Evolutionary conservation across 2,888 invertebrate species (phyloP), one percentile per base, ranked within the genome.

Genomic region (Seira ritae): DNA sequence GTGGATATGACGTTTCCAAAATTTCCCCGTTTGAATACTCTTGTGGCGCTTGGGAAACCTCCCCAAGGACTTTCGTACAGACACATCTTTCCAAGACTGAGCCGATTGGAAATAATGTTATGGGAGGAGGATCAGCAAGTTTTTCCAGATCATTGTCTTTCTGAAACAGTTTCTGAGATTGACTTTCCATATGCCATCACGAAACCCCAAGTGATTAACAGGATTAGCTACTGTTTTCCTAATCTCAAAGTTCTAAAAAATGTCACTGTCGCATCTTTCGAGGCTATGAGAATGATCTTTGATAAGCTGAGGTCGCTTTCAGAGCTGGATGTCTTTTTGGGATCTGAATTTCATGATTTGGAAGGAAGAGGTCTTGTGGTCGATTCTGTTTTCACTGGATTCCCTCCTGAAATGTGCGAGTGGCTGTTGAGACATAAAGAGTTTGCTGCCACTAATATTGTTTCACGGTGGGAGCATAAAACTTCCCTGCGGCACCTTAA

Each of bases 81-180:
- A n/a, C 65, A 71, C 2, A 37, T 62, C 17, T 82, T 82, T 55
- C 82, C 82, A 8, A 55, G 65, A 65, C 42, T 82, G 42, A 23
- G 67, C 23, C 71, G 73, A 23, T 23, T 82, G 31, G 82, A 82
- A 55, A 77, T 82, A 37, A 71, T 71, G 22, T 60, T 82, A 31
- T 82, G 82, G 82, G 82, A 82, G 37, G 80, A 80, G 20, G 74
- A 68, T 20, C 78, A 78, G 19, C 78, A 78, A n/a, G 71, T 76
- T 17, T 82, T 82, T 77, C 76, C 77, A 8, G 67, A 70, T 31
- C 72, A 77, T 68, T 82, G 82, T 24, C 8, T 10, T 3, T 77
- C 82, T 15, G 66, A 60, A 19, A 72, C 82, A 8, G 77, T 76
- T 19, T 8, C 66, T 15, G 70, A 82, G 22, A 76, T 82, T 0